phyloP scores from a whole-genome alignment of 2,797 vertebrate genomes.

The Rhinophrynus dorsalis region DNA sequence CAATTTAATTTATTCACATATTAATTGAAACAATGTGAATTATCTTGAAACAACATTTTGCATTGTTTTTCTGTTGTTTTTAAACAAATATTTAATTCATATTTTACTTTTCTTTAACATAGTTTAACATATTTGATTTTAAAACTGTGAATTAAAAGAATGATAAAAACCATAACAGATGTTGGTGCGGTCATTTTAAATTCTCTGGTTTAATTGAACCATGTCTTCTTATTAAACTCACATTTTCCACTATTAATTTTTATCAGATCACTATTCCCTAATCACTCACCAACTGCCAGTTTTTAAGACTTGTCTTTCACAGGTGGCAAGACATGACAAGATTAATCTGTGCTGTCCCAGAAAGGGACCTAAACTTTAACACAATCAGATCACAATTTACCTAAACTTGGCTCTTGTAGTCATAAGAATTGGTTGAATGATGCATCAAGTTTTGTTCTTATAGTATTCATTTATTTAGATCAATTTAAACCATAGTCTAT shows the following conservation, averaged over 20 bases:
- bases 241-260: slow-evolving; percentile 28
- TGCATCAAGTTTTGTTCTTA: background rate
- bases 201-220: slow-evolving; percentile 13
- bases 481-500: background rate
- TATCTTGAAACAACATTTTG: too few species aligned
- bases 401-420: background rate
- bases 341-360: slow-evolving; percentile 19
- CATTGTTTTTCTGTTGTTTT: too few species aligned
- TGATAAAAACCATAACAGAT: background rate
- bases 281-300: slow-evolving; percentile 4
- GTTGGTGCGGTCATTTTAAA: background rate
- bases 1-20: too few species aligned
- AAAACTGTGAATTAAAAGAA: background rate
- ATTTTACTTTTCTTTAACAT: too few species aligned
- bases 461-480: background rate
- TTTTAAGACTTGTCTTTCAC: slow-evolving; percentile 17
- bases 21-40: too few species aligned
- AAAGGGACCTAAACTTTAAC: background rate
- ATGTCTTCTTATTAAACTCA: slow-evolving; percentile 26
- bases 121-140: background rate
- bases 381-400: background rate
- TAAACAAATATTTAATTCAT: too few species aligned
- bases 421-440: background rate
- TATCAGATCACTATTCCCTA: slow-evolving; percentile 23
- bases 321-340: slow-evolving; percentile 24